Conservation (phyloP, 2,113 vertebrate species). For the Anarhynchus alexandrinus region DNA sequence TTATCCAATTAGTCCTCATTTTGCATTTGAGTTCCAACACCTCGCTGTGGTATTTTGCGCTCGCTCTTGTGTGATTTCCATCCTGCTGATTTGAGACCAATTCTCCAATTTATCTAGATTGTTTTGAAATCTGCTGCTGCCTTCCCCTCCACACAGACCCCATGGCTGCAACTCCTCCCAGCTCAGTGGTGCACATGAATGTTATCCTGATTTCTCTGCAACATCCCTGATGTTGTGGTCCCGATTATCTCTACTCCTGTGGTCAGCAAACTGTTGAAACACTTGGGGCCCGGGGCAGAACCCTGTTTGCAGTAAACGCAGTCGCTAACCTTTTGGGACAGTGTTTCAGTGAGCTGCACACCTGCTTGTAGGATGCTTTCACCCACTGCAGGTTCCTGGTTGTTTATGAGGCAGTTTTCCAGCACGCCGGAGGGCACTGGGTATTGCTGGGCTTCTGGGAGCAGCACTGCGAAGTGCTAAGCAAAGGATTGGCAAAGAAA, state of each 20-base stretch:
- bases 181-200: neutral
- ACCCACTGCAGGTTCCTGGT: neutral
- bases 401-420: neutral
- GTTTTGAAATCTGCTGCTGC: conserved; percentile 23
- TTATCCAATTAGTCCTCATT: conserved; percentile 21
- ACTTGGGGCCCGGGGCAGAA: neutral
- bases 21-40: conserved; percentile 4
- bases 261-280: neutral
- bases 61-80: conserved; percentile 25
- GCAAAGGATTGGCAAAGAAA: neutral
- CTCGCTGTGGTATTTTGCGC: neutral
- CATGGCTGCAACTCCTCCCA: neutral
- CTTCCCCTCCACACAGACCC: neutral
- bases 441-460: neutral
- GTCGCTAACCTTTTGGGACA: neutral
- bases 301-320: neutral
- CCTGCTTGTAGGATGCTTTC: neutral
- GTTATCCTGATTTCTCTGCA: neutral
- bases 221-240: neutral
- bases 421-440: neutral
- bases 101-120: conserved; percentile 19
- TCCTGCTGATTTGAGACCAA: conserved; percentile 29
- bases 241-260: neutral
- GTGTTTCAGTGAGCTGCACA: neutral
- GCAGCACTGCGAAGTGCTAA: neutral